phyloP scores from a whole-genome alignment of 2,797 vertebrate species.

The Atherinosoma microstoma region DNA sequence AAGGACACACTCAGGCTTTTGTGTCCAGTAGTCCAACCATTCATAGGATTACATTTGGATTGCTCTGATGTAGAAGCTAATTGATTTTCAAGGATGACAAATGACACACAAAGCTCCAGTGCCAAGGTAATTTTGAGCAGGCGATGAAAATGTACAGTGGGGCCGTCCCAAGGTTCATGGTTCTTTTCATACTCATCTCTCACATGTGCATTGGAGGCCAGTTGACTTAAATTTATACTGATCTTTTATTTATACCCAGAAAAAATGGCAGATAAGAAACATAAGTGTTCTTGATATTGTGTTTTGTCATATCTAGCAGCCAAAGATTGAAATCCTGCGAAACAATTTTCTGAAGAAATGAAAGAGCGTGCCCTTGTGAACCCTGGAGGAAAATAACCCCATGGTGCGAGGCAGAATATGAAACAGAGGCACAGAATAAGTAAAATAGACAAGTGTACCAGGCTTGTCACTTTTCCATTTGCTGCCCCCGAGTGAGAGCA shows the following conservation, averaged over 20 bases:
- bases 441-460: slow-evolving; percentile 94
- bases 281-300: slow-evolving; percentile 99
- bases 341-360: slow-evolving; percentile 99
- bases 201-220: slow-evolving; percentile 83
- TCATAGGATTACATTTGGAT: slow-evolving; percentile 70
- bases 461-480: slow-evolving; percentile 95
- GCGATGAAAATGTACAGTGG: slow-evolving; percentile 78
- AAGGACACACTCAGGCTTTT: slow-evolving; percentile 44
- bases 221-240: slow-evolving; percentile 96
- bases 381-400: slow-evolving; percentile 95
- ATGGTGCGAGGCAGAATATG: slow-evolving; percentile 91
- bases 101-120: slow-evolving; percentile 74
- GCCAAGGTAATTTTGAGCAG: slow-evolving; percentile 82
- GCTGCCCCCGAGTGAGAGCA: slow-evolving; percentile 83
- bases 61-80: slow-evolving; percentile 80
- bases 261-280: slow-evolving; percentile 99
- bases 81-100: slow-evolving; percentile 86
- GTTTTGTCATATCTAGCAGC: slow-evolving; percentile 98
- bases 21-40: slow-evolving; percentile 57
- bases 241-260: slow-evolving; percentile 99
- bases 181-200: slow-evolving; percentile 84
- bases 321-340: slow-evolving; percentile 99
- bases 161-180: slow-evolving; percentile 80
- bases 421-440: slow-evolving; percentile 93
- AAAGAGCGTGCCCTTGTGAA: slow-evolving; percentile 97